Percentiles rank a stretch among this genome's conserved stretches.
These are phyloP conservation scores for Hirundo rustica DNA, from an alignment of 2,797 vertebrate genomes.

Conservation along the genomic window DNA sequence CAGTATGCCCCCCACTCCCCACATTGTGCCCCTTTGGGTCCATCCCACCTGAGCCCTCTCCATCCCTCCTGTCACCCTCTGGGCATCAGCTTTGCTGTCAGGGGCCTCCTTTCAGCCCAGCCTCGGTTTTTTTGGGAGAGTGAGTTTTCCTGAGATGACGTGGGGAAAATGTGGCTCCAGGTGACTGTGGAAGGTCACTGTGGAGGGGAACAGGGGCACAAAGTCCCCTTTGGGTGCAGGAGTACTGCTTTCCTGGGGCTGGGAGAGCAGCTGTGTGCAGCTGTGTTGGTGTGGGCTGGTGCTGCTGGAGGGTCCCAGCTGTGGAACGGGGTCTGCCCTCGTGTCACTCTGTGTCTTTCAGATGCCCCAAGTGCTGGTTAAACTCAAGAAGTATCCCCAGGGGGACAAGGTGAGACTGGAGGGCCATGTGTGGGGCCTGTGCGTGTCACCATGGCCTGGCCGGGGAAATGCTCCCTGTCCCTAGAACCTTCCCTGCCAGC, in stretches of 20 bases:
- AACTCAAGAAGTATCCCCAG: conserved; percentile 93
- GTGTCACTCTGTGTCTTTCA: conserved; percentile 48
- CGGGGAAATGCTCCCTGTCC: rapidly evolving
- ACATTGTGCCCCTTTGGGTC: background rate
- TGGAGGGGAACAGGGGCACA: background rate
- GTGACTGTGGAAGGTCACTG: background rate
- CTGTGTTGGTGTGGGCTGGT: background rate
- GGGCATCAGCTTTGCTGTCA: background rate
- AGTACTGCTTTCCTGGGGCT: background rate
- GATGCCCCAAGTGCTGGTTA: conserved; percentile 95
- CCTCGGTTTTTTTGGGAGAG: background rate
- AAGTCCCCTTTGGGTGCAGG: background rate
- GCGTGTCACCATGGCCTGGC: rapidly evolving
- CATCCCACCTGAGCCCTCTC: background rate
- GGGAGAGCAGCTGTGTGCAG: background rate
- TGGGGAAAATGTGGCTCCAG: background rate
- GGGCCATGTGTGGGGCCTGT: rapidly evolving
- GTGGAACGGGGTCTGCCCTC: rapidly evolving
- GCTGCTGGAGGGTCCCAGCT: background rate
- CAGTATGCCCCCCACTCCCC: no score
- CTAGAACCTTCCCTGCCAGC: rapidly evolving
- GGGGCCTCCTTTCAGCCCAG: background rate
- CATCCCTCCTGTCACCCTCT: background rate
- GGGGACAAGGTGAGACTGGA: conserved; percentile 83
- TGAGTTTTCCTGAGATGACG: background rate